Evolutionary conservation across 2,113 vertebrate genomes (phyloP), one percentile per base, ranked within the genome.

Genomic region (Ornithorhynchus anatinus): DNA sequence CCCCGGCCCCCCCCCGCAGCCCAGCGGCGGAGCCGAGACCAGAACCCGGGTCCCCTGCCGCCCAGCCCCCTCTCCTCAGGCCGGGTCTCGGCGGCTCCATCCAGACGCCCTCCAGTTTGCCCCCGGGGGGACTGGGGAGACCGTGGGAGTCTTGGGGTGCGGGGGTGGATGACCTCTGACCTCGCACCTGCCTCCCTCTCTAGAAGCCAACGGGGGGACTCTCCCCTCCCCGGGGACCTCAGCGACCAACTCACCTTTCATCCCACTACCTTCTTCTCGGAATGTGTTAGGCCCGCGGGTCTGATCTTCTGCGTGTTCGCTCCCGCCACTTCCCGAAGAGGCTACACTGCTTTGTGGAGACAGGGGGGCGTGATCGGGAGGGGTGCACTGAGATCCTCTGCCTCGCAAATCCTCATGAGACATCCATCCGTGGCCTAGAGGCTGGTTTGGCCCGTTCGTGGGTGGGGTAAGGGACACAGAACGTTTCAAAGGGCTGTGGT

Each of bases 271-370:
- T 89, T 99, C 97, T 87, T 99, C 95, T 82, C 96, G 96, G 93
- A 99, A 99, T 92, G 95, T 96, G 89, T 95, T 97, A 91, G 96
- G 96, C 86, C 95, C 94, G 7, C 94, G 92, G 80, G 91, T 94
- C 77, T 94, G 93, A 87, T 99, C 97, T 89, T 99, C 97, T 94
- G 97, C 95, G 84, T 97, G 97, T 93, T 99, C 98, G 81, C 97
- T 99, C 91, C 97, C 97, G 76, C 98, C 98, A 76, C 98, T 99
- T 89, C 98, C 98, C 17, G 98, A 99, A 85, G 98, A 99, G 75
- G 98, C 98, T 86, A 99, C 95, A 92, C 98, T 99, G 94, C 98
- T 99, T 95, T 99, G 98, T 86, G 98, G 97, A 64, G 98, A 99
- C 77, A 99, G 95, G 77, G 97, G 97, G 59, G 97, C 97, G 81